Evolutionary conservation across 2,888 invertebrate genomes (phyloP), one percentile per base, ranked within the genome.

Genomic region (Monopis laevigella): DNA sequence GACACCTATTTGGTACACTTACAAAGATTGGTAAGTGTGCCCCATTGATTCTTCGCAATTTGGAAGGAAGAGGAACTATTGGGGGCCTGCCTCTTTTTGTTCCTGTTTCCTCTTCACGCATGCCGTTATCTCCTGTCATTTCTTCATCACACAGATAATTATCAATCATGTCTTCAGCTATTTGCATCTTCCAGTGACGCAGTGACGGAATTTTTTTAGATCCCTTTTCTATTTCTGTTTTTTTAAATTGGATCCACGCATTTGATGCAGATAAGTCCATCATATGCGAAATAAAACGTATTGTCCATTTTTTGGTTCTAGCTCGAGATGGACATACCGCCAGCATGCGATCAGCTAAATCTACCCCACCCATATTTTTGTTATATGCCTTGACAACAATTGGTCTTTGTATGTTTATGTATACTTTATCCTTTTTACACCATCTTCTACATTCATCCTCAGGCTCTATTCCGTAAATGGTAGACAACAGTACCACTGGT

Each of bases 261-360:
- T 24, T 24, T 8, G 24, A 24, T 24, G 24, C 24, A 6, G 24
- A 24, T 24, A 24, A 10, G 10, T 24, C 24, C 24, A 24, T 6
- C 24, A 24, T 24, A 10, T 24, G 24, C 10, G 24, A 24, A 24
- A 24, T 24, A 24, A 24, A 24, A 8, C 24, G 6, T 8, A 24
- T 24, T 8, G 24, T 24, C 24, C 24, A 24, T 24, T 24, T 24
- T 24, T 12, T 36, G 19, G 36, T 36, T 5, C 36, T n/a, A 24
- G 19, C 19, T 12, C 36, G 19, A 36, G n/a, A 6, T 10, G 36
- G 36, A 19, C 21, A 36, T 10, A 36, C 2, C n/a, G 36, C 13
- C 13, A 36, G 11, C 36, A 36, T 36, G n/a, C 21, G 10, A 18
- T 36, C 36, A 12, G 36, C 36, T 8, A 36, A 12, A 13, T 36